These are phyloP conservation scores for Eurystomus gularis DNA, from an alignment of 2,113 vertebrate genomes.

Conservation along the genomic window DNA sequence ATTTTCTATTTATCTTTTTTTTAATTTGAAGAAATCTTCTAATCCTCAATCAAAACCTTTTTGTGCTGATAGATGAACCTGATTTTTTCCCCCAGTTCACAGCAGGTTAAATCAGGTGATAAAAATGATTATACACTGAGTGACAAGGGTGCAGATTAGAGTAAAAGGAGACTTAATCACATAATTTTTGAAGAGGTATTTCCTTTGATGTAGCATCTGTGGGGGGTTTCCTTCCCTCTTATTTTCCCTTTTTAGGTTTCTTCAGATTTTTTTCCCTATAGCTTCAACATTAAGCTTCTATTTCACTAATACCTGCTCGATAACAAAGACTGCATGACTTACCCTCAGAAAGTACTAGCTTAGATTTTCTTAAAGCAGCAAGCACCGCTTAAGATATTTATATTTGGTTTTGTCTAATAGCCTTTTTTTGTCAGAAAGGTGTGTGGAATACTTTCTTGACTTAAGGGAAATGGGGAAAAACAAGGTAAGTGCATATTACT, in stretches of 20 bases:
- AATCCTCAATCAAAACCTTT: neutral
- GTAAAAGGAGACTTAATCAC: neutral
- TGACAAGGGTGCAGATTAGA: neutral
- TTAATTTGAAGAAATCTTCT: neutral
- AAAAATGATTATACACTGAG: neutral
- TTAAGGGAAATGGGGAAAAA: constrained; percentile 45
- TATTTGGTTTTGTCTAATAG: constrained; percentile 47
- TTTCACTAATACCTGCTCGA: neutral
- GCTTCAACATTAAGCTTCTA: neutral
- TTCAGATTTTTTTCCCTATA: neutral
- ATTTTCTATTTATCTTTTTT: neutral
- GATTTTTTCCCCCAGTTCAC: neutral
- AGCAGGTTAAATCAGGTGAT: neutral
- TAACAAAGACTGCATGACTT: neutral
- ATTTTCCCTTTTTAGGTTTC: neutral
- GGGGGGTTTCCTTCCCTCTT: neutral
- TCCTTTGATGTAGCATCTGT: neutral
- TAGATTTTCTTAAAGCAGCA: constrained; percentile 54
- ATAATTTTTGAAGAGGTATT: constrained; percentile 1
- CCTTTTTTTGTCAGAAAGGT: constrained; percentile 35
- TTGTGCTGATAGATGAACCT: neutral
- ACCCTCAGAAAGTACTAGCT: constrained; percentile 3
- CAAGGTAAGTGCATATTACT: constrained; percentile 54
- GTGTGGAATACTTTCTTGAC: constrained; percentile 43
- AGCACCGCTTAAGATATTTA: constrained; percentile 18